Conservation (phyloP, 2,888 invertebrate species). For the Bruchidius siliquastri region DNA sequence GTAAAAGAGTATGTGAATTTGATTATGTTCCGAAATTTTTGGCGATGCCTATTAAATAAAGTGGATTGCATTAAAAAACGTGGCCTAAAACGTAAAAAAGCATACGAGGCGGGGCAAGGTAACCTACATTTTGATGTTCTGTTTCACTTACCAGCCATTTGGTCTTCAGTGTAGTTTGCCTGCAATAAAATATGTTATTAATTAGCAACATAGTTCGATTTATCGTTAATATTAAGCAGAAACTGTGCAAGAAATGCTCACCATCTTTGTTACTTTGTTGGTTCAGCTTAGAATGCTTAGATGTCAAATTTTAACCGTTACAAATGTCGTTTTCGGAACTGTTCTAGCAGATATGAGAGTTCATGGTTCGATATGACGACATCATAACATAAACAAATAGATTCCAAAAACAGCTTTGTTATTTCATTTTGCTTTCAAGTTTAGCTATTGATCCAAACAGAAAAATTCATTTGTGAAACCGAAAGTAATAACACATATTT, state of each 20-base stretch:
- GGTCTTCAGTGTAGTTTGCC: slow-evolving; percentile 87
- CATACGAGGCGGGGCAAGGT: slow-evolving; percentile 43
- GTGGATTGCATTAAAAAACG: background rate
- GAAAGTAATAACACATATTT: too few species aligned
- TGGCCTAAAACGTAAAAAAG: background rate
- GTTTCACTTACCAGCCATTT: slow-evolving; percentile 78
- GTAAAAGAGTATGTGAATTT: background rate
- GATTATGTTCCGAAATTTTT: background rate
- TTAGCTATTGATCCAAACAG: too few species aligned
- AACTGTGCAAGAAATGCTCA: slow-evolving; percentile 19
- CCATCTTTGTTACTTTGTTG: slow-evolving; percentile 28
- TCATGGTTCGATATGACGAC: too few species aligned
- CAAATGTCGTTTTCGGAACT: too few species aligned
- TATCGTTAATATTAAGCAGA: background rate
- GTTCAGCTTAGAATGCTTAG: too few species aligned
- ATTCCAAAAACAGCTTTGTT: too few species aligned
- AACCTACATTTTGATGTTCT: slow-evolving; percentile 43
- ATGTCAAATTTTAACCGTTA: too few species aligned
- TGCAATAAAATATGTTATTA: slow-evolving; percentile 48
- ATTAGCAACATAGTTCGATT: slow-evolving; percentile 1
- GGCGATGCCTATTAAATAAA: too few species aligned
- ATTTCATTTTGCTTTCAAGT: too few species aligned
- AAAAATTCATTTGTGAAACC: too few species aligned
- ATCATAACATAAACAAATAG: too few species aligned
- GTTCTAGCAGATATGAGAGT: too few species aligned